Percentiles rank a stretch among this genome's conserved stretches.
phyloP scores from a whole-genome alignment of 2,113 vertebrate species.

The Pelmatolapia mariae region DNA sequence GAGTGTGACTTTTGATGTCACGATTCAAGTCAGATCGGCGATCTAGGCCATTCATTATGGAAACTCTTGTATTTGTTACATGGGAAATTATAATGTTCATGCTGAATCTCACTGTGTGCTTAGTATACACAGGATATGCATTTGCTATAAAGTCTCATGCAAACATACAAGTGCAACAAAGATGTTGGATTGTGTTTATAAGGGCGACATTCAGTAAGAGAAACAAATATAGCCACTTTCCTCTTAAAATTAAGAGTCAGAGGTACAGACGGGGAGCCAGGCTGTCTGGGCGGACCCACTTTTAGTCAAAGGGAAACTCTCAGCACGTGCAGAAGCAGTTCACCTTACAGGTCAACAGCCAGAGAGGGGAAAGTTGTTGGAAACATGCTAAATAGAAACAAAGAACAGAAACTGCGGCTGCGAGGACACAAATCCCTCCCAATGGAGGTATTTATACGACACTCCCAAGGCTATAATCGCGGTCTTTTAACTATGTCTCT shows the following conservation, averaged over 20 bases:
- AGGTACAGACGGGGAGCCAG: conserved; percentile 19
- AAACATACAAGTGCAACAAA: neutral
- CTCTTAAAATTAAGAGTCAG: neutral
- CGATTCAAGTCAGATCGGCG: neutral
- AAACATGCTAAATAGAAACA: conserved; percentile 51
- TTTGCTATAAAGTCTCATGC: neutral
- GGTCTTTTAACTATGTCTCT: conserved; percentile 63
- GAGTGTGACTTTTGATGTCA: neutral
- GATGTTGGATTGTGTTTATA: neutral
- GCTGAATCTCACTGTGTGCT: neutral
- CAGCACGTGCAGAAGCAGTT: conserved; percentile 42
- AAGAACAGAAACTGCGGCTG: conserved; percentile 34
- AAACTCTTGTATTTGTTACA: neutral
- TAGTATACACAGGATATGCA: neutral
- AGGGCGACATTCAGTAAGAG: neutral
- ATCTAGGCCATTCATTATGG: neutral
- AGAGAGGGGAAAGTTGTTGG: conserved; percentile 29
- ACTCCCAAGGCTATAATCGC: conserved; percentile 66
- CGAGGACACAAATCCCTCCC: conserved; percentile 21
- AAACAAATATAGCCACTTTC: conserved; percentile 4
- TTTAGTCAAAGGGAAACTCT: conserved; percentile 30
- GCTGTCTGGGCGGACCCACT: conserved; percentile 36
- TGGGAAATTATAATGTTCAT: neutral
- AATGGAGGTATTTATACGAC: conserved; percentile 59
- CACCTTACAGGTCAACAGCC: conserved; percentile 44